phyloP scores from a whole-genome alignment of 2,113 vertebrate genomes.

The Parotia lawesii region DNA sequence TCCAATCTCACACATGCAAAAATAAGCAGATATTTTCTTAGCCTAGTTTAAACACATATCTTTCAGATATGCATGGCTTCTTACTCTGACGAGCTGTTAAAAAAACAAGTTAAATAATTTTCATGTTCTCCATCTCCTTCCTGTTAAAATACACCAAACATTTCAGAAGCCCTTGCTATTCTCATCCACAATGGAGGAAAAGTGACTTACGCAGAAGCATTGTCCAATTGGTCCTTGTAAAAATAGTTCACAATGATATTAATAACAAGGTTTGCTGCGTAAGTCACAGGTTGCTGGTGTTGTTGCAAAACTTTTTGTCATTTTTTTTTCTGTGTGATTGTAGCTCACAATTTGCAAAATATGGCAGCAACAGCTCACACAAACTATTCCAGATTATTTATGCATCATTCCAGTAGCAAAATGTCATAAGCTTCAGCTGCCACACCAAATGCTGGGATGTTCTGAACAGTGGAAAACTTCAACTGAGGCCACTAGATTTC shows the following conservation, averaged over 20 bases:
- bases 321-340: not conserved
- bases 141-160: not conserved
- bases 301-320: not conserved
- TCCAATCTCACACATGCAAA: not conserved
- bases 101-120: not conserved
- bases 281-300: not conserved
- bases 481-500: not conserved
- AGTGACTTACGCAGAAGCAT: not conserved
- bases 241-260: not conserved
- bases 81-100: not conserved
- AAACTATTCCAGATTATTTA: conserved; percentile 8
- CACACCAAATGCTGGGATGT: not conserved
- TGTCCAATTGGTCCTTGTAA: not conserved
- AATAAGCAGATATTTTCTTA: not conserved
- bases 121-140: not conserved
- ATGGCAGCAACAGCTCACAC: not conserved
- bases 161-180: not conserved
- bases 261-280: not conserved
- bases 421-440: not conserved
- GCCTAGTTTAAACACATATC: not conserved
- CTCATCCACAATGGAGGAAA: not conserved
- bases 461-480: not conserved
- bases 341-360: not conserved
- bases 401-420: not conserved
- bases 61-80: not conserved